These are phyloP conservation scores for Lasioglossum pauxillum DNA, from an alignment of 2,888 invertebrate species.

Conservation along the genomic window DNA sequence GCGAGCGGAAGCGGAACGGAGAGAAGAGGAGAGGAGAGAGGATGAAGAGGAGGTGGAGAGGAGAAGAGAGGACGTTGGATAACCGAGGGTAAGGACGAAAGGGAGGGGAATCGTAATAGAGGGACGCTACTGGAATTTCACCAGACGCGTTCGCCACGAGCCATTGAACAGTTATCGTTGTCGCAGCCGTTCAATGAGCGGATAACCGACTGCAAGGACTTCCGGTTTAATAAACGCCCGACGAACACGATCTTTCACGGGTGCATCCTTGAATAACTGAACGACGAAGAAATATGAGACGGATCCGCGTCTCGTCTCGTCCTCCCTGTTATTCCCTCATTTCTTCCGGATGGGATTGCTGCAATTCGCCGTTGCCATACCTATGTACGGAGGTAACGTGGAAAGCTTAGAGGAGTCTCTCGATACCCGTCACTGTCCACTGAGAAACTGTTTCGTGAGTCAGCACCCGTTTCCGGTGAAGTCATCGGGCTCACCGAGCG, in stretches of 20 bases:
- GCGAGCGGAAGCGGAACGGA: constrained; percentile 69
- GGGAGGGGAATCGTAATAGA: constrained; percentile 73
- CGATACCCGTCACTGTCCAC: constrained; percentile 60
- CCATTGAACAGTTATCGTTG: constrained; percentile 75
- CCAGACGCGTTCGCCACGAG: constrained; percentile 73
- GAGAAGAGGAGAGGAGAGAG: constrained; percentile 55
- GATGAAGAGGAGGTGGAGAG: neutral
- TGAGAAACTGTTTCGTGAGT: constrained; percentile 59
- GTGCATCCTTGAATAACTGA: constrained; percentile 24
- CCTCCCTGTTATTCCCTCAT: neutral
- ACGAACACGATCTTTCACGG: constrained; percentile 40
- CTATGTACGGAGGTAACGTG: neutral
- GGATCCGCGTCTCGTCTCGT: neutral
- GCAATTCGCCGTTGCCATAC: neutral
- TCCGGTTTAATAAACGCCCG: constrained; percentile 67
- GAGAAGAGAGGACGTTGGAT: neutral
- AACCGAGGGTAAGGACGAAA: neutral
- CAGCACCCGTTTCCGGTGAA: constrained; percentile 68
- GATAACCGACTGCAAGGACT: constrained; percentile 61
- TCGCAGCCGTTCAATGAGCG: constrained; percentile 69
- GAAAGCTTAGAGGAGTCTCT: constrained; percentile 27
- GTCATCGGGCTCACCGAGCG: constrained; percentile 63
- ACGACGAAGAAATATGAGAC: constrained; percentile 19
- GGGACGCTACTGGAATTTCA: constrained; percentile 69
- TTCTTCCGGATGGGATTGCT: constrained; percentile 12